Percentiles rank a stretch among this genome's conserved stretches.
These are phyloP conservation scores for Galeopsomyia nigrocyanea DNA, from an alignment of 2,888 invertebrate species.

Conservation along the genomic window DNA sequence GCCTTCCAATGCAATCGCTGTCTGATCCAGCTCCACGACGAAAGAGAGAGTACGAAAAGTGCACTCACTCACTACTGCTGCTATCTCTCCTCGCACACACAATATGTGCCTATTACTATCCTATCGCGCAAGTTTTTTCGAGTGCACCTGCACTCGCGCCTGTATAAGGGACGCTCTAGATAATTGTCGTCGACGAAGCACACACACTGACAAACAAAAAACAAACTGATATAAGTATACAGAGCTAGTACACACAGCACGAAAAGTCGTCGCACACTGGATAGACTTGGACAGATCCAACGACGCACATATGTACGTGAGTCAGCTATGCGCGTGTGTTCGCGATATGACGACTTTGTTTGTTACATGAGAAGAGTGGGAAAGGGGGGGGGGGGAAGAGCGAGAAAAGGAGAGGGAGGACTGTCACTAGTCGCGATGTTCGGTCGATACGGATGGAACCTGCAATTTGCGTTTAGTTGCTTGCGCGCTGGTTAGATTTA, in stretches of 20 bases:
- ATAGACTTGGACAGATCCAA: background rate
- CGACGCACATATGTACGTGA: background rate
- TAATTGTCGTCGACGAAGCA: slow-evolving; percentile 1
- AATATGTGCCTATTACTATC: too few relatives aligned
- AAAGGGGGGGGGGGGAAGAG: too few relatives aligned
- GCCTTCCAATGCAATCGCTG: slow-evolving; percentile 39
- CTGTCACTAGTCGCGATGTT: background rate
- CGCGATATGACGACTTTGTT: background rate
- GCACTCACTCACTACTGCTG: background rate
- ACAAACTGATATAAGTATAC: too few relatives aligned
- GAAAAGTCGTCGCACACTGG: slow-evolving; percentile 10
- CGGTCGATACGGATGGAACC: slow-evolving; percentile 11
- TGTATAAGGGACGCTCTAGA: background rate
- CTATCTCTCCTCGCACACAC: background rate
- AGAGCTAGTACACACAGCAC: too few relatives aligned
- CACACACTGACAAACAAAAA: background rate
- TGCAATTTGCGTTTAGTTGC: slow-evolving; percentile 11
- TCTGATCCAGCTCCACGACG: background rate
- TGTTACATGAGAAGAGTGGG: too few relatives aligned
- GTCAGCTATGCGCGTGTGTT: background rate
- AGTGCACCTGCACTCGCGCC: slow-evolving; percentile 24
- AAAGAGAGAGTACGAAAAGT: background rate
- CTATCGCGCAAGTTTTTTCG: background rate
- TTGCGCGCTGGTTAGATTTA: too few relatives aligned
- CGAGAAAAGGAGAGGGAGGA: too few relatives aligned